phyloP scores from a whole-genome alignment of 2,113 vertebrate genomes.

The Tringa solitaria region DNA sequence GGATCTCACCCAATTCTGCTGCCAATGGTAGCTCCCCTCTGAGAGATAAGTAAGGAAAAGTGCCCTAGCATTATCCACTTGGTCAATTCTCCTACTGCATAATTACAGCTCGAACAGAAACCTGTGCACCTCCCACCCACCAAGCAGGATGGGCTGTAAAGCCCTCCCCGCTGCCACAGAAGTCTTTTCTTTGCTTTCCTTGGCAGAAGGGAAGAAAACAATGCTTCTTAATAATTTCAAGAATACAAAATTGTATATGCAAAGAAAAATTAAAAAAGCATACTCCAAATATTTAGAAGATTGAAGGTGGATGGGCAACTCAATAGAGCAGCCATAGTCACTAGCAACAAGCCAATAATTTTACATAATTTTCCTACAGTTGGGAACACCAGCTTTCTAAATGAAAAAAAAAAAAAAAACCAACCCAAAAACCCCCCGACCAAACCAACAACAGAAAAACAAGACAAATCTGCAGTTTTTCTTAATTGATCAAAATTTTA shows the following conservation, averaged over 20 bases:
- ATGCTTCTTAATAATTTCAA: background rate
- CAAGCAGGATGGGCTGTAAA: background rate
- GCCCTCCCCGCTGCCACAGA: background rate
- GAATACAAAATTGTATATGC: background rate
- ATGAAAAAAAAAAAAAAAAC: background rate
- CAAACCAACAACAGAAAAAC: background rate
- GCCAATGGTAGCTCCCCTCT: background rate
- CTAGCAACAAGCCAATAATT: background rate
- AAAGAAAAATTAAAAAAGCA: background rate
- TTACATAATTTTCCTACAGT: background rate
- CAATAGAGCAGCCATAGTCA: background rate
- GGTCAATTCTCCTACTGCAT: background rate
- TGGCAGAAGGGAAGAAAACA: background rate
- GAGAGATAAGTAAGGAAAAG: background rate
- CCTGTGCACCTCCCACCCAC: background rate
- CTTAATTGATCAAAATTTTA: background rate
- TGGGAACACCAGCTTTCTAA: background rate
- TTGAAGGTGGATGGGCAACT: background rate
- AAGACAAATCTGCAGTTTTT: background rate
- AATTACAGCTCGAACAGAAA: background rate
- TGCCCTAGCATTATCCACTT: background rate
- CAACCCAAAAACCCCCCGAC: too few relatives aligned
- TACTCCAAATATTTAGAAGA: background rate
- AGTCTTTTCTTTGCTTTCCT: background rate
- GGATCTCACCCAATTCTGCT: background rate